Conservation (phyloP, 2,113 vertebrate species). For the Cygnus atratus region DNA sequence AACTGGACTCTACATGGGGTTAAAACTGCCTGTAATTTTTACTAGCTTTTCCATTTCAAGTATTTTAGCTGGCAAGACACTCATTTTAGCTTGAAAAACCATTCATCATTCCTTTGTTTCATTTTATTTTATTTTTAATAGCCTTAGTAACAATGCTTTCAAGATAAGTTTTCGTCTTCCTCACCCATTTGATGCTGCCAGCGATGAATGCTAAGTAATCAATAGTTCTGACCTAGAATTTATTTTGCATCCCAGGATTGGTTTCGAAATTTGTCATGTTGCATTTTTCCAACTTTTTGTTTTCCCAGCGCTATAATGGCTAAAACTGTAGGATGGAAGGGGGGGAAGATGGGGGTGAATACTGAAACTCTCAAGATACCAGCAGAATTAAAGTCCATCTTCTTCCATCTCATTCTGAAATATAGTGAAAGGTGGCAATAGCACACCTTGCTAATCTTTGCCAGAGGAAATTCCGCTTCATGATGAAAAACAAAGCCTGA, state of each 20-base stretch:
- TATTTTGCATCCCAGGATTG: neutral
- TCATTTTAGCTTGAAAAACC: neutral
- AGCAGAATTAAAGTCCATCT: neutral
- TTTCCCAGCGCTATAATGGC: neutral
- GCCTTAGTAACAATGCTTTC: neutral
- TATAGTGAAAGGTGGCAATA: neutral
- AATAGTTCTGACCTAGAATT: neutral
- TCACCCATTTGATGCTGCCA: neutral
- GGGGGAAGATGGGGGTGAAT: neutral
- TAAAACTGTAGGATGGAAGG: neutral
- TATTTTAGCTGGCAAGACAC: neutral
- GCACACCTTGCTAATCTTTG: neutral
- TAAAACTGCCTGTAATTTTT: neutral
- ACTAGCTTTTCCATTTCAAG: neutral
- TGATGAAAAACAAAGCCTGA: neutral
- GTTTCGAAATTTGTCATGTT: neutral
- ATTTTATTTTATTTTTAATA: constrained; percentile 32
- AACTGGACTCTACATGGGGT: neutral
- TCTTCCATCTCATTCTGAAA: neutral
- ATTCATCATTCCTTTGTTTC: neutral
- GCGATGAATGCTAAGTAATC: neutral
- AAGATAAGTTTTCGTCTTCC: neutral
- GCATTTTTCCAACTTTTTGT: neutral
- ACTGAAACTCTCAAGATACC: neutral
- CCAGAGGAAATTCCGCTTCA: neutral